These are phyloP conservation scores for Drosophila buzzatii DNA, from an alignment of 2,888 invertebrate species.

Conservation along the genomic window DNA sequence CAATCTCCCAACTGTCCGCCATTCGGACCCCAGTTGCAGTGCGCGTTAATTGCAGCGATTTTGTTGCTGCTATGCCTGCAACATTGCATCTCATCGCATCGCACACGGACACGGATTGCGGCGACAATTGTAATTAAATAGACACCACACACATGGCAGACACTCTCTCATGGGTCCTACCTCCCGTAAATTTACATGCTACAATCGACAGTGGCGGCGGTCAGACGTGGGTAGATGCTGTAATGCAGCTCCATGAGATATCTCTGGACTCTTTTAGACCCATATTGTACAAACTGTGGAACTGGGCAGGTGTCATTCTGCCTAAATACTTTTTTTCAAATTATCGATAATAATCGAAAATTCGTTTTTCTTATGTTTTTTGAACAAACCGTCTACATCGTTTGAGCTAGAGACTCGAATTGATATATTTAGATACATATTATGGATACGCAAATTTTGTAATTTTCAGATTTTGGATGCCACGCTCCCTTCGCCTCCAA, in stretches of 20 bases:
- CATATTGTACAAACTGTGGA: conserved; percentile 25
- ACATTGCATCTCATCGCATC: conserved; percentile 26
- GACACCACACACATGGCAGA: conserved; percentile 75
- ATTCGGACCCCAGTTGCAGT: conserved; percentile 27
- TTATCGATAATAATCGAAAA: no score
- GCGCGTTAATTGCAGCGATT: conserved; percentile 64
- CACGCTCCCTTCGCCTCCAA: no score
- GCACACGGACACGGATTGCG: conserved; percentile 77
- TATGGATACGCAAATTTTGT: no score
- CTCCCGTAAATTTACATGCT: conserved; percentile 17
- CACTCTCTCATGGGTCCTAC: conserved; percentile 11
- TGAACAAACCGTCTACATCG: no score
- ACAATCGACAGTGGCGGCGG: conserved; percentile 22
- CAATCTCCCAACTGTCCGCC: conserved; percentile 30
- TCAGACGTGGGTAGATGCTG: conserved; percentile 15
- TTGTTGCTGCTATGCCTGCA: conserved; percentile 48
- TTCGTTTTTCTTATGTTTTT: no score
- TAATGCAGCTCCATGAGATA: conserved; percentile 38
- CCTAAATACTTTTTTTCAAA: no score
- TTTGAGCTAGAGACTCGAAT: no score
- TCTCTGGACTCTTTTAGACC: conserved; percentile 19
- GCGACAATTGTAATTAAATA: conserved; percentile 84
- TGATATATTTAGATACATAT: no score
- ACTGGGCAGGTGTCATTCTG: background rate
- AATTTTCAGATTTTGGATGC: no score